Evolutionary conservation across 2,888 invertebrate species (phyloP).

Genomic region (Galeopsomyia nigrocyanea): DNA sequence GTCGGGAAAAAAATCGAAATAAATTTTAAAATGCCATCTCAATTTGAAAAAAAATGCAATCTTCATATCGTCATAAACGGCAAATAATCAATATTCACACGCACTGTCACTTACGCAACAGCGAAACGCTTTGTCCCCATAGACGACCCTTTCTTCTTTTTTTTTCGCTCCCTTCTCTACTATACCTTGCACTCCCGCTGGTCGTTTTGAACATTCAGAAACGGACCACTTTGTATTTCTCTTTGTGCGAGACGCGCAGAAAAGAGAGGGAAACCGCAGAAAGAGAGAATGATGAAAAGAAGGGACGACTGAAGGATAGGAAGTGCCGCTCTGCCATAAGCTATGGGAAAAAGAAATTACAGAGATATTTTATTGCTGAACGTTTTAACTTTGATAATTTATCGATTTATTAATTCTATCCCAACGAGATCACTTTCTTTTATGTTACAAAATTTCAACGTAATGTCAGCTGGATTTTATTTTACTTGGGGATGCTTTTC

Average conservation of each 20-base stretch:
- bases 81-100: slow-evolving; percentile 7
- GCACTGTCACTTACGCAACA: slow-evolving; percentile 51
- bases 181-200: neutral
- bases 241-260: neutral
- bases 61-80: slow-evolving; percentile 41
- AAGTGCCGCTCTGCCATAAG: slow-evolving; percentile 15
- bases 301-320: slow-evolving; percentile 5
- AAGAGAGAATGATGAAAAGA: slow-evolving; percentile 5
- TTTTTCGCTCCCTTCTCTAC: neutral
- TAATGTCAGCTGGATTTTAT: no score
- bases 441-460: no score
- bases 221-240: slow-evolving; percentile 2
- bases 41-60: no score
- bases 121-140: slow-evolving; percentile 48
- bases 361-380: neutral
- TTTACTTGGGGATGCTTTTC: no score
- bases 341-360: neutral
- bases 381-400: neutral
- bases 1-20: no score
- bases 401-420: neutral
- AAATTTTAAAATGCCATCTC: no score
- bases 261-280: neutral
- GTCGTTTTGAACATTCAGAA: no score
- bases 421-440: no score
- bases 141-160: neutral